phyloP scores from a whole-genome alignment of 1,140 invertebrate species.

The Orius insidiosus region DNA sequence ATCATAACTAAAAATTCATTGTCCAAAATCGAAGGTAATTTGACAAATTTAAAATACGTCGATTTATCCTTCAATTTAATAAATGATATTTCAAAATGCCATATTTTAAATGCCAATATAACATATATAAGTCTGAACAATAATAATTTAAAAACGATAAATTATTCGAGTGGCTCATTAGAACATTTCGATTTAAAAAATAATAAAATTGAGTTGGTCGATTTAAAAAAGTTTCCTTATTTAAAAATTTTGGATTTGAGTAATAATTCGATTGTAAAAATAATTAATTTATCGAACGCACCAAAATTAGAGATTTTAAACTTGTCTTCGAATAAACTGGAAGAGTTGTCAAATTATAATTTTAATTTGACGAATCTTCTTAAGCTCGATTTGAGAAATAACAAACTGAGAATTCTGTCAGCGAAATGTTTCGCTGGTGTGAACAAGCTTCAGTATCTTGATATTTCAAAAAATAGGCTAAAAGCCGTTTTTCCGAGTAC shows the following conservation, averaged over 20 bases:
- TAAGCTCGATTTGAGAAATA: conserved; percentile 42
- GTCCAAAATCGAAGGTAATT: conserved; percentile 4
- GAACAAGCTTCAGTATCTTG: conserved; percentile 39
- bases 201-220: conserved; percentile 9
- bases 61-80: conserved; percentile 14
- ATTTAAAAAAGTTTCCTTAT: conserved; percentile 3
- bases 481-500: conserved; percentile 28
- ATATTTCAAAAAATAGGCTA: conserved; percentile 28
- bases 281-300: not conserved
- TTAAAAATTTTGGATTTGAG: conserved; percentile 10
- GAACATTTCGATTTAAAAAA: conserved; percentile 9
- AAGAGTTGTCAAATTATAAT: conserved; percentile 27
- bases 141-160: conserved; percentile 6
- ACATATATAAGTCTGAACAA: conserved; percentile 7
- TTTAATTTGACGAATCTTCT: conserved; percentile 31
- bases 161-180: conserved; percentile 6
- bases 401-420: conserved; percentile 39
- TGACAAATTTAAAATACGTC: conserved; percentile 3
- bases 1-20: conserved; percentile 12
- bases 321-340: conserved; percentile 32
- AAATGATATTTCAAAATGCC: not conserved
- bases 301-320: conserved; percentile 21
- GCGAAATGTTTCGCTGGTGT: conserved; percentile 36
- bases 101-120: conserved; percentile 6
- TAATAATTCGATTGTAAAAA: conserved; percentile 6